Evolutionary conservation across 2,113 vertebrate species (phyloP).

Genomic region (Neotoma lepida): DNA sequence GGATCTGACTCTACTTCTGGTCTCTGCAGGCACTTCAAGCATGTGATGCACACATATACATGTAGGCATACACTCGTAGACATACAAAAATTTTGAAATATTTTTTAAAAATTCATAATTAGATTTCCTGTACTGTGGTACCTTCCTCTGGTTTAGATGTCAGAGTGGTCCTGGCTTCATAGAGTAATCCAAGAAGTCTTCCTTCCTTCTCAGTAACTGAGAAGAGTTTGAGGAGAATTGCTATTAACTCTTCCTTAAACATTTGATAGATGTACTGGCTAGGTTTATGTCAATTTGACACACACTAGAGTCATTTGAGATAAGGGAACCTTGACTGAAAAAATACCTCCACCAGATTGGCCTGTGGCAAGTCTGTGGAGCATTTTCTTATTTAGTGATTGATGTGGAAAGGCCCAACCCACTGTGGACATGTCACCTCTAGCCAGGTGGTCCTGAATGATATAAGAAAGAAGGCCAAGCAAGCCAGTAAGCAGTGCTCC

Average conservation of each 20-base stretch:
- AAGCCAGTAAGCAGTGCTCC: neutral
- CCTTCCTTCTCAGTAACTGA: neutral
- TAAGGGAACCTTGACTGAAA: neutral
- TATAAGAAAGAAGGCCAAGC: neutral
- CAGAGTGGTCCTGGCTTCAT: no score
- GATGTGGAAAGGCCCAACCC: neutral
- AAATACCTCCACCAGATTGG: neutral
- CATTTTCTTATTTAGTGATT: neutral
- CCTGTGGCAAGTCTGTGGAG: neutral
- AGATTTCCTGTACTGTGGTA: neutral
- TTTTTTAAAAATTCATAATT: neutral
- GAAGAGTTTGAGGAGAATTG: neutral
- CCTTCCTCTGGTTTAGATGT: neutral
- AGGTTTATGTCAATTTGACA: neutral
- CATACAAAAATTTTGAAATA: neutral
- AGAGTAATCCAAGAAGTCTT: neutral
- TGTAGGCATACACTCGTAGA: neutral
- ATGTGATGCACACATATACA: neutral
- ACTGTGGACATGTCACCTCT: neutral
- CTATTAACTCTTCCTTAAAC: neutral
- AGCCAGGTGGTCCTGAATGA: neutral
- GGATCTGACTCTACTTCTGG: neutral
- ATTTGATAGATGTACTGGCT: neutral
- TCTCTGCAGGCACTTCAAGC: neutral
- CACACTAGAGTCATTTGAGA: neutral